Conservation (phyloP, 2,888 invertebrate genomes). For the Eristalis arbustorum region DNA sequence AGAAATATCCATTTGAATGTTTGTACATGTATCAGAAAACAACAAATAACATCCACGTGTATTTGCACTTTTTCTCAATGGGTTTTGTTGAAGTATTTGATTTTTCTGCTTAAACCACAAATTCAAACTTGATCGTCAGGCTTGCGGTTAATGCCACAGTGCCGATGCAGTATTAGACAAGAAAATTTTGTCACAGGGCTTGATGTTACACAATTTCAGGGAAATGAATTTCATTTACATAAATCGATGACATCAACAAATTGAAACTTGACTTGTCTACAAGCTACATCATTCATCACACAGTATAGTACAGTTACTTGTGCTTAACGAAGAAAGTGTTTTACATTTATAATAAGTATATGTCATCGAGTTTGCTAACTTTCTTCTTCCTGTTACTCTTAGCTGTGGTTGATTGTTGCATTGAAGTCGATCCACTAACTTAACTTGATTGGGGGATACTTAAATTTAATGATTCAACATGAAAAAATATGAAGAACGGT, state of each 20-base stretch:
- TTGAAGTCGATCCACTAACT: conserved; percentile 30
- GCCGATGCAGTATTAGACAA: neutral
- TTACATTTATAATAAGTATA: conserved; percentile 26
- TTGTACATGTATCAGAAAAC: neutral
- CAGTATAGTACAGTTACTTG: conserved; percentile 42
- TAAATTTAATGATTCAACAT: conserved; percentile 42
- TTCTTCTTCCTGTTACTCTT: conserved; percentile 57
- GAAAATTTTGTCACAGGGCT: conserved; percentile 2
- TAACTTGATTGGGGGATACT: conserved; percentile 26
- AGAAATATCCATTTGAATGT: neutral
- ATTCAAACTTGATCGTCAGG: conserved; percentile 11
- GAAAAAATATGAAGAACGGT: conserved; percentile 22
- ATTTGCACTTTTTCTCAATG: conserved; percentile 2
- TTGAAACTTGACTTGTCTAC: conserved; percentile 11
- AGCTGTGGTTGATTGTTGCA: conserved; percentile 17
- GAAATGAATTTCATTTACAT: conserved; percentile 26
- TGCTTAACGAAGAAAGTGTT: conserved; percentile 47
- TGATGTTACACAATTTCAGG: conserved; percentile 14
- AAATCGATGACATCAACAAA: conserved; percentile 27
- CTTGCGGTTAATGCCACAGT: conserved; percentile 15
- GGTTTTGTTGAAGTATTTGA: neutral
- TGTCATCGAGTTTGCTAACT: conserved; percentile 29
- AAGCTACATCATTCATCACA: conserved; percentile 2
- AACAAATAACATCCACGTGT: neutral
- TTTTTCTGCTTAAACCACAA: conserved; percentile 27